Conservation (phyloP, 2,888 invertebrate genomes). For the Syritta pipiens region DNA sequence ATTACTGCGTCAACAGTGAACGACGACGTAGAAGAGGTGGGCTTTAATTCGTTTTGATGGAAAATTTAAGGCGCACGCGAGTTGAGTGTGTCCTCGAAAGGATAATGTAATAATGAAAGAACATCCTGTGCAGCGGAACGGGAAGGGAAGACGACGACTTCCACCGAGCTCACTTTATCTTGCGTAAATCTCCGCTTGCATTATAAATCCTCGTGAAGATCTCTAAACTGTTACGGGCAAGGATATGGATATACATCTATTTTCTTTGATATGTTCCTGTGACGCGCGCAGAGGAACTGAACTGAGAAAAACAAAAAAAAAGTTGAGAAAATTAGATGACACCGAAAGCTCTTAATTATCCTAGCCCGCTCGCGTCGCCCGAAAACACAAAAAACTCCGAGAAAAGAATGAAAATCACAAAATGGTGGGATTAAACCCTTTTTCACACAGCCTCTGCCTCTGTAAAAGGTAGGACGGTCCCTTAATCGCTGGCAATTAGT, state of each 20-base stretch:
- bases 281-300: not conserved
- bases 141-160: not conserved
- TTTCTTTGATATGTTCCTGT: not conserved
- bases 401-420: constrained; percentile 13
- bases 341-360: constrained; percentile 69
- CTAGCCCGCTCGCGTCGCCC: constrained; percentile 21
- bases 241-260: not conserved
- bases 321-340: constrained; percentile 63
- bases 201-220: constrained; percentile 62
- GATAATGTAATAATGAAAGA: constrained; percentile 31
- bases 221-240: constrained; percentile 45
- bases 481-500: constrained; percentile 69
- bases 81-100: constrained; percentile 22
- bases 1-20: no score
- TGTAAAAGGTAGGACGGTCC: constrained; percentile 49
- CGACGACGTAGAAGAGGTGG: not conserved
- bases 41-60: constrained; percentile 19
- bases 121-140: not conserved
- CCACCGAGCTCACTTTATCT: constrained; percentile 49
- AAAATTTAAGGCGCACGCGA: constrained; percentile 52
- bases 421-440: constrained; percentile 51
- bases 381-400: not conserved
- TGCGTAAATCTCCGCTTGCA: constrained; percentile 62
- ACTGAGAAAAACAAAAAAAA: not conserved
- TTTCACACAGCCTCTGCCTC: constrained; percentile 51